Conservation (phyloP, 2,888 invertebrate genomes). For the Synanthedon andrenaeformis region DNA sequence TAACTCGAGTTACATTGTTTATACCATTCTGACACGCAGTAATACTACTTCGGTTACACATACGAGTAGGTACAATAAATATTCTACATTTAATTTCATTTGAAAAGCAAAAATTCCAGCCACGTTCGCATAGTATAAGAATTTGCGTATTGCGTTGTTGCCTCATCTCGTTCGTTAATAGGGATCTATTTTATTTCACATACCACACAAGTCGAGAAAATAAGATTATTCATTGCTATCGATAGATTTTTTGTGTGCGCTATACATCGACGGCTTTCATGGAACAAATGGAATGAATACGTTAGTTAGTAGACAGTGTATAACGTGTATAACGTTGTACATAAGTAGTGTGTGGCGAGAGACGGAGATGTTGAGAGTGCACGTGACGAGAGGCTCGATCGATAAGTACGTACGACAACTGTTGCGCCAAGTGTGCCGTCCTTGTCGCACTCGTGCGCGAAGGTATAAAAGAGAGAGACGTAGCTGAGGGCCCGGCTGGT, state of each 20-base stretch:
- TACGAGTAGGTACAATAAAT: background rate
- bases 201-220: constrained; percentile 17
- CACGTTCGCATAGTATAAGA: background rate
- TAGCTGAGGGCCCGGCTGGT: constrained; percentile 38
- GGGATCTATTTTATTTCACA: constrained; percentile 31
- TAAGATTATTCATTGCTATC: background rate
- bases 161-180: constrained; percentile 12
- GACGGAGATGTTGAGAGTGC: constrained; percentile 31
- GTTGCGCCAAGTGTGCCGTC: constrained; percentile 46
- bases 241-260: background rate
- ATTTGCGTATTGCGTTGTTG: constrained; percentile 14
- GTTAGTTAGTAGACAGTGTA: constrained; percentile 14
- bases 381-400: constrained; percentile 50
- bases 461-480: constrained; percentile 17
- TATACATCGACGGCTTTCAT: too few relatives aligned
- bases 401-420: constrained; percentile 61
- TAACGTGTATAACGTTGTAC: constrained; percentile 9
- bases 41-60: too few relatives aligned
- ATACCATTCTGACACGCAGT: too few relatives aligned
- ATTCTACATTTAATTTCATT: background rate
- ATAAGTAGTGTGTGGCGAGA: constrained; percentile 8
- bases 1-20: too few relatives aligned
- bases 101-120: background rate
- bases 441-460: constrained; percentile 16
- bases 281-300: too few relatives aligned